These are phyloP conservation scores for Xyrauchen texanus DNA, from an alignment of 2,113 vertebrate genomes.

Conservation along the genomic window DNA sequence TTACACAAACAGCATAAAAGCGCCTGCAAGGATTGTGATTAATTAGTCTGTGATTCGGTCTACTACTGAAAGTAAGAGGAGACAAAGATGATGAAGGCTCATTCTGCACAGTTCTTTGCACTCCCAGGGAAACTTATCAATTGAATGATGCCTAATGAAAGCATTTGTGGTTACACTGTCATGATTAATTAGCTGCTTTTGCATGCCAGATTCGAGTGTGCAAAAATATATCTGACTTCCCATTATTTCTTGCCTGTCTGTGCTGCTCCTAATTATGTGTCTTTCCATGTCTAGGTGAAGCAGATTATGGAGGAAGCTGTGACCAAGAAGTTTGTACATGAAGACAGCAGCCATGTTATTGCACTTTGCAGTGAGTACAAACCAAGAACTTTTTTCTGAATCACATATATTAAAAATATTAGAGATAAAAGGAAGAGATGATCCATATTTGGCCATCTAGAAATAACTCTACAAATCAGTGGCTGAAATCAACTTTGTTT, in stretches of 20 bases:
- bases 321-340: constrained; percentile 96
- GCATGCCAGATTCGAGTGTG: background rate
- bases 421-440: background rate
- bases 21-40: too few species aligned
- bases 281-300: constrained; percentile 82
- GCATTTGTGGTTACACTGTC: constrained; percentile 19
- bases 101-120: constrained; percentile 17
- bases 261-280: constrained; percentile 14
- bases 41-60: background rate
- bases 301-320: constrained; percentile 98
- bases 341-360: constrained; percentile 98
- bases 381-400: background rate
- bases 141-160: constrained; percentile 32
- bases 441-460: too few species aligned
- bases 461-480: too few species aligned
- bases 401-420: background rate
- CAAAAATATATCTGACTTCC: background rate
- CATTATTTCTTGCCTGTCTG: background rate
- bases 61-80: constrained; percentile 20
- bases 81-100: background rate
- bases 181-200: constrained; percentile 25
- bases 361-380: constrained; percentile 90
- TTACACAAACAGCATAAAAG: too few species aligned
- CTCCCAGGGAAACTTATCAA: constrained; percentile 18
- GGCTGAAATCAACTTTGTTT: too few species aligned